Base-by-base conservation (phyloP, 1,140 invertebrate species). In the Solen grandis region DNA sequence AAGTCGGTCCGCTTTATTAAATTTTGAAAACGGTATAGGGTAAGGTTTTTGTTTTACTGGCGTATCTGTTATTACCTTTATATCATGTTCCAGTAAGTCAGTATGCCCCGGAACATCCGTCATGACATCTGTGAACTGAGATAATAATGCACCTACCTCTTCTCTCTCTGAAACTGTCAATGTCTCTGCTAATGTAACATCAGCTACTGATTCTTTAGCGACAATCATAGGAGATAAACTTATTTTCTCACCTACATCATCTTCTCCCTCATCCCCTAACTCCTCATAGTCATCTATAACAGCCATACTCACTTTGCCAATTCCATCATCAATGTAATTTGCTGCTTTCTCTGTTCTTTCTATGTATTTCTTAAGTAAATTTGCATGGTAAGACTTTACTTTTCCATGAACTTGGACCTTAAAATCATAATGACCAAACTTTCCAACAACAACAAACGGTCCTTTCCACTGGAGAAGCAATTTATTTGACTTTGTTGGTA, bases 401-500 rank as follows among this genome's bases (percentile, higher is more conserved):
- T 78, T 83, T 0, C 54, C 66, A 29, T 69, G 5, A 5, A 78
- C 29, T 4, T 72, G 25, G 19, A 81, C 25, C 54, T 54, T 72
- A 36, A 83, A 81, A 50, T 84, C 84, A 27, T 65, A 57, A n/a
- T 36, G 27, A 25, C 57, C 55, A 16, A 72, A 13, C 27, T 73
- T 70, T 41, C 22, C 35, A 0, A 33, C 36, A 1, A 82, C 63
- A 16, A 16, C 33, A 75, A 41, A 81, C 0, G 74, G 84, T 31
- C 82, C 73, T 59, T 63, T 76, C 77, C 81, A 81, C 31, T 81
- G 72, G 0, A 85, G n/a, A 5, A 83, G 31, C 29, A 84, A 31
- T 46, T 84, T 78, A 29, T 84, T 82, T 25, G 46, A 52, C 8
- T 82, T 60, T 5, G 50, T 84, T 35, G 73, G 77, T 13, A 69